phyloP scores from a whole-genome alignment of 1,140 invertebrate genomes.

The Formica selysi region DNA sequence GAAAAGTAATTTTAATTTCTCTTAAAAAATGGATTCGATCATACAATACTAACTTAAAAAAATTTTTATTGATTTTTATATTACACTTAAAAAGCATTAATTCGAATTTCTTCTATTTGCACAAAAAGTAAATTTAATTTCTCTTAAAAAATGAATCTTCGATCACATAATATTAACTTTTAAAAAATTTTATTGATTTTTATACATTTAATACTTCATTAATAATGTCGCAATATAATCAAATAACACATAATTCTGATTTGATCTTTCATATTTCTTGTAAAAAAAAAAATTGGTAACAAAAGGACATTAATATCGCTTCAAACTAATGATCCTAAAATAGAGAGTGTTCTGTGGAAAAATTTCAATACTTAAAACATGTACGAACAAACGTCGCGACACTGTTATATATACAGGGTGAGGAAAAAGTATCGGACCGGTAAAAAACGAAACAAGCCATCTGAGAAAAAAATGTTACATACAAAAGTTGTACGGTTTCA shows the following conservation, averaged over 20 bases:
- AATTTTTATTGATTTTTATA: background rate
- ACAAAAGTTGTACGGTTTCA: no score
- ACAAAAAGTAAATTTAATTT: background rate
- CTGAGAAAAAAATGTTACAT: no score
- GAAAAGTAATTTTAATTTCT: background rate
- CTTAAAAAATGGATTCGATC: background rate
- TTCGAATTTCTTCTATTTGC: background rate
- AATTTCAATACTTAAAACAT: conserved; percentile 35
- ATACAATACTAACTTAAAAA: background rate
- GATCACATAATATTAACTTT: background rate
- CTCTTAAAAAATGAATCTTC: background rate
- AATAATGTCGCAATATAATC: background rate
- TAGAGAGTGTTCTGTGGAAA: background rate
- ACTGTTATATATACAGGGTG: background rate
- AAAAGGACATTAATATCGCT: background rate
- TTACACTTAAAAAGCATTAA: no score
- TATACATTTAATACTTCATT: background rate
- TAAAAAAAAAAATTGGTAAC: background rate
- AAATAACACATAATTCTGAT: background rate
- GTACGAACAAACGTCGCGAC: background rate
- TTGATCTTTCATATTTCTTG: background rate
- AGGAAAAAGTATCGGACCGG: no score
- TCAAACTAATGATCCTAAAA: background rate
- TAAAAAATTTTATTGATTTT: background rate
- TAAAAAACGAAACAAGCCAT: no score